These are phyloP conservation scores for Dinoponera quadriceps DNA, from an alignment of 1,140 invertebrate genomes.

Conservation along the genomic window DNA sequence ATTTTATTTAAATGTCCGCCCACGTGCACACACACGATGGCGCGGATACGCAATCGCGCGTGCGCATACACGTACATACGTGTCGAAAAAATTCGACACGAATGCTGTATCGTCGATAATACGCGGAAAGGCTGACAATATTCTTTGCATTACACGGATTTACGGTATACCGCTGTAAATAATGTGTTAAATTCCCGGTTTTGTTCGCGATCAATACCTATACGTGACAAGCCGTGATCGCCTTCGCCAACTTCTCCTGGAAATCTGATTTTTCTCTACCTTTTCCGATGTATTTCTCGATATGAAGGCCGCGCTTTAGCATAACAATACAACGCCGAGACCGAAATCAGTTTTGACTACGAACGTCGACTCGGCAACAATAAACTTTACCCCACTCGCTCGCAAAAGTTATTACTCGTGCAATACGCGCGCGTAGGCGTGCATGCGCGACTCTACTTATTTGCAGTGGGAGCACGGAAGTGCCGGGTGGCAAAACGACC, in stretches of 20 bases:
- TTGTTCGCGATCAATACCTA: neutral
- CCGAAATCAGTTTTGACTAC: conserved; percentile 35
- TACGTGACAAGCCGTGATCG: neutral
- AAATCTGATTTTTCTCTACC: neutral
- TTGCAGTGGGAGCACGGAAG: neutral
- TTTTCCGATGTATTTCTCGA: neutral
- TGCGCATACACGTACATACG: neutral
- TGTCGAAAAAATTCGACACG: conserved; percentile 6
- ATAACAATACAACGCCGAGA: conserved; percentile 49
- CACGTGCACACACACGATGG: conserved; percentile 1
- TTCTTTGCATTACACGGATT: neutral
- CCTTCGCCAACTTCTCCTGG: neutral
- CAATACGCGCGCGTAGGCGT: neutral
- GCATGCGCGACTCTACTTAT: neutral
- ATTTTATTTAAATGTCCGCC: conserved; percentile 68
- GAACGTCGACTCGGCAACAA: conserved; percentile 15
- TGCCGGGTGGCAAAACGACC: neutral
- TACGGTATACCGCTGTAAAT: neutral
- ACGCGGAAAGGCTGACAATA: neutral
- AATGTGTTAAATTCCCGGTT: neutral
- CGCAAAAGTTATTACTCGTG: conserved; percentile 51
- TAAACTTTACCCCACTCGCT: conserved; percentile 37
- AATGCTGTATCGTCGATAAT: conserved; percentile 38
- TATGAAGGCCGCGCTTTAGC: conserved; percentile 32
- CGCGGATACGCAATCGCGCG: conserved; percentile 12